Evolutionary conservation across 2,888 invertebrate species (phyloP).

Genomic region (Spicauda simplicius): DNA sequence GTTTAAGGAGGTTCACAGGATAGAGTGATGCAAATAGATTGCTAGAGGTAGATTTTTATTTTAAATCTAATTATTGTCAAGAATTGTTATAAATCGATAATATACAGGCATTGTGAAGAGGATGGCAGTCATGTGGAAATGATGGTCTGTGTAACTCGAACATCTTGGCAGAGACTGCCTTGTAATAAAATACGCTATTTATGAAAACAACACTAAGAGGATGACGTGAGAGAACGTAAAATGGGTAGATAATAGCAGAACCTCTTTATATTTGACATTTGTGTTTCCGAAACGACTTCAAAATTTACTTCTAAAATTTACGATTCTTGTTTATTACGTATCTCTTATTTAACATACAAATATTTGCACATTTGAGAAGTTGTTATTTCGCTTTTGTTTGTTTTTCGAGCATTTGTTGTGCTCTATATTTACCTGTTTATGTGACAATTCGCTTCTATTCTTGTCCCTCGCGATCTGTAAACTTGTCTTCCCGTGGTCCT

Average conservation of each 20-base stretch:
- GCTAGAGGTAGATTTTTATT: neutral
- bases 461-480: slow-evolving; percentile 11
- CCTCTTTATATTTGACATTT: slow-evolving; percentile 37
- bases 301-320: slow-evolving; percentile 34
- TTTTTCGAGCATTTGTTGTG: slow-evolving; percentile 5
- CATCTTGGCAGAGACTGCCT: slow-evolving; percentile 28
- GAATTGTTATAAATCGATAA: neutral
- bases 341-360: slow-evolving; percentile 24
- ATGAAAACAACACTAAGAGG: slow-evolving; percentile 30
- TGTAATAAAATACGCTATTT: slow-evolving; percentile 34
- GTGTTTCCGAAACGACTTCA: slow-evolving; percentile 33
- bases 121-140: slow-evolving; percentile 22
- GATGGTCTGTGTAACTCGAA: slow-evolving; percentile 16
- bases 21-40: neutral
- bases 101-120: neutral
- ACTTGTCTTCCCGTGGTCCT: slow-evolving; percentile 11
- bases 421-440: slow-evolving; percentile 16
- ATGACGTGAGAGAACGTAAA: slow-evolving; percentile 35
- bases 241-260: slow-evolving; percentile 36
- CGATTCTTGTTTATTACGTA: slow-evolving; percentile 25
- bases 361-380: slow-evolving; percentile 13
- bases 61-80: neutral
- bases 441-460: slow-evolving; percentile 17
- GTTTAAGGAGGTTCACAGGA: too few relatives aligned
- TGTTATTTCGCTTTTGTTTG: neutral